phyloP scores from a whole-genome alignment of 2,888 invertebrate genomes.

The Harpagoxenus sublaevis region DNA sequence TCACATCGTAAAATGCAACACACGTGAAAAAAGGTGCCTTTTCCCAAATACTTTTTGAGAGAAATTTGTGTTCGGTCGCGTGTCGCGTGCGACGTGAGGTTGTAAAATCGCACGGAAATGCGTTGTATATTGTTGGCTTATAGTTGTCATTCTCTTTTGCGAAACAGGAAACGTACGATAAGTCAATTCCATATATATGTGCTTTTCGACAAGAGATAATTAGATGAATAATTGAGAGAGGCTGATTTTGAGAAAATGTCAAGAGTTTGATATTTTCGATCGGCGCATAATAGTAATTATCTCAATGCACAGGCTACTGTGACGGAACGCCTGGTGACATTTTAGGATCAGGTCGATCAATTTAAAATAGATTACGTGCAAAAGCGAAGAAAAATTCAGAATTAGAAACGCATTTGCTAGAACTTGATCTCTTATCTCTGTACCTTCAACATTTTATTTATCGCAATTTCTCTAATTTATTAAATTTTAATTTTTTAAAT shows the following conservation, averaged over 20 bases:
- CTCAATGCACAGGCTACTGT: background rate
- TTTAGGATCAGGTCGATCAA: background rate
- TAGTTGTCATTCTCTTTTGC: background rate
- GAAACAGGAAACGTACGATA: background rate
- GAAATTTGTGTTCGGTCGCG: background rate
- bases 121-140: background rate
- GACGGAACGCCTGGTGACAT: background rate
- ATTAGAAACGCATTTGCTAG: background rate
- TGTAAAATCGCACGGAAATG: too few species aligned
- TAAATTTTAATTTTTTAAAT: background rate
- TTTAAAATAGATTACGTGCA: background rate
- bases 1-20: background rate
- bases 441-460: background rate
- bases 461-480: background rate
- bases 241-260: background rate
- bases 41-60: background rate
- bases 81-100: background rate
- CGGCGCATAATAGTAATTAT: background rate
- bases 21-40: background rate
- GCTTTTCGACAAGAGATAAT: background rate
- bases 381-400: background rate
- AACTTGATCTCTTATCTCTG: background rate
- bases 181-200: background rate
- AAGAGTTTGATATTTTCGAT: slow-evolving; percentile 11
- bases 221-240: slow-evolving; percentile 19